phyloP scores from a whole-genome alignment of 2,888 invertebrate species.

The Oxytorus armatus region DNA sequence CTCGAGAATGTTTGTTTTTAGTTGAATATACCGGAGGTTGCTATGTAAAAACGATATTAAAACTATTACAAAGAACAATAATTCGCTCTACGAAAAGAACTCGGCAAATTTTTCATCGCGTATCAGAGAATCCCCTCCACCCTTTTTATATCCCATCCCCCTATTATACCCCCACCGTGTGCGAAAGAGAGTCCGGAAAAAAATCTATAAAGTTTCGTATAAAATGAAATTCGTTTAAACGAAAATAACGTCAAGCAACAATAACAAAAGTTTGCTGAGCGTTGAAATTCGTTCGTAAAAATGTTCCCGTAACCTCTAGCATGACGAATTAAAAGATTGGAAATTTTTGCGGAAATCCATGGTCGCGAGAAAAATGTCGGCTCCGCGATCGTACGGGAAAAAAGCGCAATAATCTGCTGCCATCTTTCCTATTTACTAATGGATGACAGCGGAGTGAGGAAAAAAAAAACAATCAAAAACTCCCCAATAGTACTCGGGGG shows the following conservation, averaged over 20 bases:
- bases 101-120: too few species aligned
- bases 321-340: conserved; percentile 18
- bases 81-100: too few species aligned
- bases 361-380: conserved; percentile 79
- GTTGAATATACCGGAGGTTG: too few species aligned
- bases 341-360: conserved; percentile 66
- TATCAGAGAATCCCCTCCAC: too few species aligned
- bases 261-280: conserved; percentile 56
- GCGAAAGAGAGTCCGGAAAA: too few species aligned
- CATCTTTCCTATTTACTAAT: conserved; percentile 85
- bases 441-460: conserved; percentile 79
- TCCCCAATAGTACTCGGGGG: conserved; percentile 75
- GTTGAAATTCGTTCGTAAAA: conserved; percentile 75
- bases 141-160: too few species aligned
- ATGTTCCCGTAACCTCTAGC: conserved; percentile 70
- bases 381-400: conserved; percentile 79
- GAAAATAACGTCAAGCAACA: conserved; percentile 32
- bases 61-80: too few species aligned
- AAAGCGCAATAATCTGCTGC: conserved; percentile 84
- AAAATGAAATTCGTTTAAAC: conserved; percentile 27
- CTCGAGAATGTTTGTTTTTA: neutral
- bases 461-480: conserved; percentile 83
- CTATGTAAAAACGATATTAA: too few species aligned
- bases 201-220: too few species aligned
- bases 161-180: too few species aligned